Evolutionary conservation across 2,888 invertebrate species (phyloP).

Genomic region (Rhamphomyia laevipes): DNA sequence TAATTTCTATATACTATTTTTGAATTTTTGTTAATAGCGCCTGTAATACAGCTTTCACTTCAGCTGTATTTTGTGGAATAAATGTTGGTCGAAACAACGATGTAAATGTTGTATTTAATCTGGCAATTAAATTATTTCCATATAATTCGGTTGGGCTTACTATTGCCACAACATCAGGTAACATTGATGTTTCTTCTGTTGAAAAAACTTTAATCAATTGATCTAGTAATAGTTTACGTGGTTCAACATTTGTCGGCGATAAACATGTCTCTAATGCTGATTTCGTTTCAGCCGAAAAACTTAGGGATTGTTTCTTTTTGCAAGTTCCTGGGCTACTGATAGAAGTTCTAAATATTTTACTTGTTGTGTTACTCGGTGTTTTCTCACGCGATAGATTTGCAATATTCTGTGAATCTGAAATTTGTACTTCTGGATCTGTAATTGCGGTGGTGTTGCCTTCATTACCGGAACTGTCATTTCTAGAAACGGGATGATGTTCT

Average conservation of each 20-base stretch:
- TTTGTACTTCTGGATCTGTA: constrained; percentile 56
- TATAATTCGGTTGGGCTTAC: constrained; percentile 59
- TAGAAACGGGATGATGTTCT: constrained; percentile 31
- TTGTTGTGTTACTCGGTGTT: constrained; percentile 27
- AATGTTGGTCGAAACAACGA: constrained; percentile 64
- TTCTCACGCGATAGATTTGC: constrained; percentile 45
- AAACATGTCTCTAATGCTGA: constrained; percentile 37
- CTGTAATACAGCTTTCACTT: constrained; percentile 71
- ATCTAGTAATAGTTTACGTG: constrained; percentile 66
- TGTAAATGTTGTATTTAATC: constrained; percentile 55
- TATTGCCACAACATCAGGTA: constrained; percentile 75
- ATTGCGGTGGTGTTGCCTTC: constrained; percentile 45
- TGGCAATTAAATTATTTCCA: constrained; percentile 49
- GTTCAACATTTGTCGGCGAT: constrained; percentile 44
- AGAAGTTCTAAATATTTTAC: constrained; percentile 42
- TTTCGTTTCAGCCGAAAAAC: constrained; percentile 40
- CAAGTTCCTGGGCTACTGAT: constrained; percentile 33
- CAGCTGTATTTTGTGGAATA: constrained; percentile 48
- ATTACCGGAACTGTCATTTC: constrained; percentile 43
- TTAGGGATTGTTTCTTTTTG: constrained; percentile 54
- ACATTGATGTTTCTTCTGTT: constrained; percentile 55
- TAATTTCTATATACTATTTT: constrained; percentile 62
- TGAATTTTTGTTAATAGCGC: constrained; percentile 77
- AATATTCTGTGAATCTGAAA: constrained; percentile 46
- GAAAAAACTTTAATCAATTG: constrained; percentile 69